phyloP scores from a whole-genome alignment of 2,113 vertebrate species.

The Oncorhynchus kisutch region DNA sequence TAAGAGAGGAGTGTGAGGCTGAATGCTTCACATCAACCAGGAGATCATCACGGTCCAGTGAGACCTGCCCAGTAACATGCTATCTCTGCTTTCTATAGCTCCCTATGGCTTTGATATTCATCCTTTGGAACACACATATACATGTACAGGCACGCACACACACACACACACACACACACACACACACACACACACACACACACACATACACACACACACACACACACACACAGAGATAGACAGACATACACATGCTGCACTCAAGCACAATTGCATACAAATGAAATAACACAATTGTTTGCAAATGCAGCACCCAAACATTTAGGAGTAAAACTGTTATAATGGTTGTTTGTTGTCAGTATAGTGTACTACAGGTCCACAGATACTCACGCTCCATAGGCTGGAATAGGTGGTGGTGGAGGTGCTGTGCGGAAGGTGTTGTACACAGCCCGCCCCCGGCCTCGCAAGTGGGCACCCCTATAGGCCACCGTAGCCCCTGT shows the following conservation, averaged over 20 bases:
- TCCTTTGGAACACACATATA: conserved; percentile 20
- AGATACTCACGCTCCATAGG: conserved; percentile 91
- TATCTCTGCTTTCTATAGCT: conserved; percentile 41
- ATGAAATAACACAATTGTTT: too few relatives aligned
- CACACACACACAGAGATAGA: background rate
- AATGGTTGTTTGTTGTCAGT: background rate
- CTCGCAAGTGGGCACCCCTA: conserved; percentile 89
- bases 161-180: too few relatives aligned
- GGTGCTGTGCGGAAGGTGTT: conserved; percentile 91
- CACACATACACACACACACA: background rate
- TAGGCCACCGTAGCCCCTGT: conserved; percentile 89
- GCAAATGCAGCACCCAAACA: too few relatives aligned
- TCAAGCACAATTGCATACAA: background rate
- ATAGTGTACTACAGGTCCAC: background rate
- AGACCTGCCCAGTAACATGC: conserved; percentile 53
- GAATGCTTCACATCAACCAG: conserved; percentile 49
- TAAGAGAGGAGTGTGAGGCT: conserved; percentile 41
- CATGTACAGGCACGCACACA: background rate
- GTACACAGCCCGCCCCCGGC: conserved; percentile 89
- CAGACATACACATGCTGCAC: background rate
- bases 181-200: background rate
- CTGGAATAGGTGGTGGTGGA: conserved; percentile 87
- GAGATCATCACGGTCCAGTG: conserved; percentile 56
- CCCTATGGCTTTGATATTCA: conserved; percentile 48
- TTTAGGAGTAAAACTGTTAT: too few relatives aligned